These are phyloP conservation scores for Pygoscelis antarcticus DNA, from an alignment of 2,113 vertebrate species.

Conservation along the genomic window DNA sequence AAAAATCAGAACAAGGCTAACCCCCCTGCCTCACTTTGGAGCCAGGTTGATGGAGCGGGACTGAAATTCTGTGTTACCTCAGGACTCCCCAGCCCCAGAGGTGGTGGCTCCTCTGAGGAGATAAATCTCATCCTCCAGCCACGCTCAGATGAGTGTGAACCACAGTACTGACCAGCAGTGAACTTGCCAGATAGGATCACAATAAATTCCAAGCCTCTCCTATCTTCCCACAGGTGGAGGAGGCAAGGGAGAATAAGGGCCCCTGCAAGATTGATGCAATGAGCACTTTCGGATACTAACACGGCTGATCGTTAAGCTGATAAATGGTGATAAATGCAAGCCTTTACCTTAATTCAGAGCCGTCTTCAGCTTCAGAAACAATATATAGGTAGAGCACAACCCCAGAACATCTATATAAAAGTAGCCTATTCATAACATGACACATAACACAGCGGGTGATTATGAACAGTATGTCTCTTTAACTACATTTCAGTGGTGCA, in stretches of 20 bases:
- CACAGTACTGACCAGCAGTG: neutral
- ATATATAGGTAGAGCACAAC: neutral
- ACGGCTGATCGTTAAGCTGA: neutral
- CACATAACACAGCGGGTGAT: neutral
- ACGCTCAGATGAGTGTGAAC: neutral
- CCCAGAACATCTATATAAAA: neutral
- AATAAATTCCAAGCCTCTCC: neutral
- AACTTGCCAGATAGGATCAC: neutral
- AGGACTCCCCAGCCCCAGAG: neutral
- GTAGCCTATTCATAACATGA: neutral
- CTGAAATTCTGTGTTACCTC: neutral
- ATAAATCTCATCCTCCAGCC: neutral
- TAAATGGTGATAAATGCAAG: neutral
- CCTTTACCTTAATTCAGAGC: neutral
- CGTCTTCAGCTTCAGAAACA: neutral
- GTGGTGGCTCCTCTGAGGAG: accelerated
- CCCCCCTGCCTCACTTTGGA: neutral
- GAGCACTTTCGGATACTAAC: neutral
- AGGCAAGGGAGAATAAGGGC: neutral
- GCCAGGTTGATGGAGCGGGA: accelerated
- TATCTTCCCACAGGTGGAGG: neutral
- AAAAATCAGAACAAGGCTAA: neutral
- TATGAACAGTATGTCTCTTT: neutral
- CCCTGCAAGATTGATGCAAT: neutral
- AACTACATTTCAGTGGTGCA: neutral